phyloP scores from a whole-genome alignment of 1,140 invertebrate genomes.

The Heliothis subflexa region DNA sequence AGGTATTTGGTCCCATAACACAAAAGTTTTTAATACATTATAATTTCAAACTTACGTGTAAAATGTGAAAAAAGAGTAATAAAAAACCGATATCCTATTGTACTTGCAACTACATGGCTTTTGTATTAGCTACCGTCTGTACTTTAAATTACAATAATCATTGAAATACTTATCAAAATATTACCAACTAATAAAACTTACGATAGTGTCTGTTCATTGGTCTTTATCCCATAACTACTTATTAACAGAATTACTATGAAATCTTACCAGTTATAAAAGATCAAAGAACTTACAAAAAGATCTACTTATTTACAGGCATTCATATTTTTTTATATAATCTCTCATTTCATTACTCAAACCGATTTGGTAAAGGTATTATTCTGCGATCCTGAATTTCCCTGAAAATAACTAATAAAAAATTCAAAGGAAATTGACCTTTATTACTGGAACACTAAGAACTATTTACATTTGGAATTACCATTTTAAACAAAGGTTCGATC shows the following conservation, averaged over 20 bases:
- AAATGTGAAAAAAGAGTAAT: background rate
- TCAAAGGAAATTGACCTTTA: slow-evolving; percentile 19
- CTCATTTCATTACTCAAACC: too few species aligned
- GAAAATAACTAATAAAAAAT: background rate
- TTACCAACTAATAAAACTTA: slow-evolving; percentile 1
- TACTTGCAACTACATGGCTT: slow-evolving; percentile 40
- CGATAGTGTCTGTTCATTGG: slow-evolving; percentile 14
- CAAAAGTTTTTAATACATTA: background rate
- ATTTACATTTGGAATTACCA: slow-evolving; percentile 27
- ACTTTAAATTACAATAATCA: slow-evolving; percentile 13
- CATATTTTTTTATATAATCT: too few species aligned
- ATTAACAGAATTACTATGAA: background rate
- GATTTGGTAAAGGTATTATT: too few species aligned
- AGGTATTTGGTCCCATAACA: slow-evolving; percentile 35
- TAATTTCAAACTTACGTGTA: slow-evolving; percentile 16
- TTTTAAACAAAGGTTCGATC: background rate
- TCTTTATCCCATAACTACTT: slow-evolving; percentile 4
- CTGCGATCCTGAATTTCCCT: too few species aligned
- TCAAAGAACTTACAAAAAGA: background rate
- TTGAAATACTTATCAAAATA: slow-evolving; percentile 9
- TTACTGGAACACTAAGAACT: slow-evolving; percentile 20
- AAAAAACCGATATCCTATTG: slow-evolving; percentile 22
- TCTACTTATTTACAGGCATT: background rate
- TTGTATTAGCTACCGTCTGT: slow-evolving; percentile 37
- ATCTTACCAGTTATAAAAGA: background rate